Conservation (phyloP, 2,113 vertebrate genomes). For the Anguilla japonica region DNA sequence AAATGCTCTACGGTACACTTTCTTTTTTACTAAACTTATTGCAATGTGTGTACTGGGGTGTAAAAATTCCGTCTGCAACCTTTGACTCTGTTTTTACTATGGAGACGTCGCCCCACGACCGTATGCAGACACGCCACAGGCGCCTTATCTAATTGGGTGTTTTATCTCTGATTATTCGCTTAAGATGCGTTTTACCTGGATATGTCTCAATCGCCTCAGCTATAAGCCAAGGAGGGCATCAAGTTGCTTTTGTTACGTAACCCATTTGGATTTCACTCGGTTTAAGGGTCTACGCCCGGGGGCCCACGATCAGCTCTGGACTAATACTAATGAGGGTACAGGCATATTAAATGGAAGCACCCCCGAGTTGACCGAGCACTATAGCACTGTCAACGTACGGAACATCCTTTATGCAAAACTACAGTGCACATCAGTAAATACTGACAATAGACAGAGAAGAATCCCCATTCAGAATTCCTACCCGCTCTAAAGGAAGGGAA, state of each 20-base stretch:
- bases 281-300: neutral
- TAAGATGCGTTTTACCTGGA: no score
- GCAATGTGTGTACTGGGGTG: neutral
- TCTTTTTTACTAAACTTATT: no score
- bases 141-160: neutral
- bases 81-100: neutral
- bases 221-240: neutral
- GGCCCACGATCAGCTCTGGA: neutral
- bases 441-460: neutral
- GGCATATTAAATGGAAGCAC: neutral
- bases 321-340: neutral
- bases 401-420: neutral
- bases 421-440: neutral
- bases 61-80: neutral
- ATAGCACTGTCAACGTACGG: neutral
- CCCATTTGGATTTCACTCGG: neutral
- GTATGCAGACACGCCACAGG: neutral
- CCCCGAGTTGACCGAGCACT: neutral
- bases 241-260: neutral
- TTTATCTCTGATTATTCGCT: neutral
- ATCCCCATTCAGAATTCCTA: neutral
- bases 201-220: no score
- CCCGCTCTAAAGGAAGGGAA: neutral
- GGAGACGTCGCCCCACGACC: neutral
- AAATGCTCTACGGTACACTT: no score